Evolutionary conservation across 2,797 vertebrate genomes (phyloP).

Genomic region (Phoeniculus purpureus): DNA sequence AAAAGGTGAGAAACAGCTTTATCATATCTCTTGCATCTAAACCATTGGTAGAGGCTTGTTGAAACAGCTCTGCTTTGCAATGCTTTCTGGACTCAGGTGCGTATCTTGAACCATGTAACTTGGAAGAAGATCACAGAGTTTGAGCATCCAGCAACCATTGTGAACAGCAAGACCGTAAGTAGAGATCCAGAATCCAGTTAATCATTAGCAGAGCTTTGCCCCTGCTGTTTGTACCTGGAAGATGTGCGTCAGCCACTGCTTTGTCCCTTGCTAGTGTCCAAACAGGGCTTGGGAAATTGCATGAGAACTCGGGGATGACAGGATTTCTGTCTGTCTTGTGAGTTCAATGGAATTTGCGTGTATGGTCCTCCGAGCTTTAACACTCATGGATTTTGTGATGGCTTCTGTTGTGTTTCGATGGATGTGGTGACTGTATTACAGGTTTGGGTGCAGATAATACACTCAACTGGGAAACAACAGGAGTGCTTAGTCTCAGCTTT

Average conservation of each 20-base stretch:
- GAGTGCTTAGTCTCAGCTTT: neutral
- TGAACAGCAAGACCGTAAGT: conserved; percentile 85
- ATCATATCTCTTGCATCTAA: neutral
- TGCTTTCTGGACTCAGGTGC: conserved; percentile 79
- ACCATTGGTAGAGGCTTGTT: neutral
- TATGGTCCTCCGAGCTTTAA: neutral
- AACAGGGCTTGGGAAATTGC: neutral
- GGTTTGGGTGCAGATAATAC: neutral
- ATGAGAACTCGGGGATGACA: too few relatives aligned
- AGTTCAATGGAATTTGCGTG: fast-evolving
- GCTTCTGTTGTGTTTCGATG: neutral
- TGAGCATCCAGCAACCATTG: conserved; percentile 83
- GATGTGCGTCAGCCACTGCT: neutral
- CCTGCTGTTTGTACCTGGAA: neutral
- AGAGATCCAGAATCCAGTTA: too few relatives aligned
- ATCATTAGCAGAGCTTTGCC: neutral
- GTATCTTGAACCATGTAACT: conserved; percentile 93
- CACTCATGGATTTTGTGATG: neutral
- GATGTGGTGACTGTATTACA: neutral
- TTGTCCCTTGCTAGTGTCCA: neutral
- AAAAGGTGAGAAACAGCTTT: conserved; percentile 81
- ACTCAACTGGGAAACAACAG: neutral
- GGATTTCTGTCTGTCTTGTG: neutral
- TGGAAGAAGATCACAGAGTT: conserved; percentile 93
- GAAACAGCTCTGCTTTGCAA: neutral